These are phyloP conservation scores for Pseudomugil tenellus DNA, from an alignment of 2,797 vertebrate genomes.

Conservation along the genomic window DNA sequence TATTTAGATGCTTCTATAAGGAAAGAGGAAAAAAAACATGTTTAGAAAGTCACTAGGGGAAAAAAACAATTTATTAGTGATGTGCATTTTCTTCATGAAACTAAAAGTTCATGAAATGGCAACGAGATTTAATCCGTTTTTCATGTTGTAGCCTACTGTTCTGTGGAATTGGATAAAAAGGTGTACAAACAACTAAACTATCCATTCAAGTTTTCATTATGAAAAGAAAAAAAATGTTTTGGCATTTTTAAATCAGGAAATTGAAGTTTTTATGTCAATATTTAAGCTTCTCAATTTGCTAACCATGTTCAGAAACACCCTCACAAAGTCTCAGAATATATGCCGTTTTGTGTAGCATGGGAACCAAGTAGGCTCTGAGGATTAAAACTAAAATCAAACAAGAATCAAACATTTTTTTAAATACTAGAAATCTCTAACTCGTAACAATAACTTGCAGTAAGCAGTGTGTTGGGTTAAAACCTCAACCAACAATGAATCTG, in stretches of 20 bases:
- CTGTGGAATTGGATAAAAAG: not conserved
- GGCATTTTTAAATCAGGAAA: not conserved
- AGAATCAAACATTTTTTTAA: too few relatives aligned
- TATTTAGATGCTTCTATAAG: slow-evolving; percentile 60
- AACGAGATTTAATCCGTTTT: too few relatives aligned
- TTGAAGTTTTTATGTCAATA: not conserved
- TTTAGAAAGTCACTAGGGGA: not conserved
- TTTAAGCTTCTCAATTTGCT: rapidly evolving
- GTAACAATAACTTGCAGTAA: too few relatives aligned
- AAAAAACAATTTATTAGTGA: too few relatives aligned
- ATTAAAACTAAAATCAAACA: too few relatives aligned
- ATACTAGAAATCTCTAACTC: too few relatives aligned
- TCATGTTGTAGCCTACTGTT: too few relatives aligned
- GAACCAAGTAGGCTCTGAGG: not conserved
- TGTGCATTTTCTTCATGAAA: too few relatives aligned
- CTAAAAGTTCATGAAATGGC: too few relatives aligned
- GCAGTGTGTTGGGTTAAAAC: not conserved
- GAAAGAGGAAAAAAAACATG: not conserved
- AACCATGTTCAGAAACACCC: not conserved
- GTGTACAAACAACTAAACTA: too few relatives aligned
- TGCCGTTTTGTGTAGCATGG: not conserved
- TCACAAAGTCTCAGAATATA: not conserved
- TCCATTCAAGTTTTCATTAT: too few relatives aligned
- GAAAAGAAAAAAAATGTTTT: not conserved
- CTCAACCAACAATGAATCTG: slow-evolving; percentile 18